phyloP scores from a whole-genome alignment of 1,140 invertebrate species.

The Yoshiicerus persimilis region DNA sequence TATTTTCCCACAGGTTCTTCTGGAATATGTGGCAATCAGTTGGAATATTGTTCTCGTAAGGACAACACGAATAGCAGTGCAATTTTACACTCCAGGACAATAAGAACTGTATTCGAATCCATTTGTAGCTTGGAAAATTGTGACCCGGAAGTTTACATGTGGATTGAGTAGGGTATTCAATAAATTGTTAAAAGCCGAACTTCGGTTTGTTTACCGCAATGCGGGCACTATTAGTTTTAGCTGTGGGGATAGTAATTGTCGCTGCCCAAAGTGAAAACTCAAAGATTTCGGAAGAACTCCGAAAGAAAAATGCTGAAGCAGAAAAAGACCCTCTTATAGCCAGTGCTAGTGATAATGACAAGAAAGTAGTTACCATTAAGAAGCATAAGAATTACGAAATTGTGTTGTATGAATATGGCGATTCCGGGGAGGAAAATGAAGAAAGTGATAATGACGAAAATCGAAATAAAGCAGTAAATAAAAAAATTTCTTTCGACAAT shows the following conservation, averaged over 20 bases:
- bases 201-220: background rate
- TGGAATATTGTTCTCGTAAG: background rate
- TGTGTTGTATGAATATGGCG: conserved; percentile 30
- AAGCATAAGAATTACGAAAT: conserved; percentile 41
- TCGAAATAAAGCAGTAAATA: background rate
- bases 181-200: background rate
- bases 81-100: background rate
- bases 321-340: background rate
- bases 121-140: background rate
- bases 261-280: background rate
- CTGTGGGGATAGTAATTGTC: background rate
- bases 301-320: background rate
- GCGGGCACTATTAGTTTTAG: background rate
- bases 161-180: background rate
- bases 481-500: background rate
- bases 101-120: background rate
- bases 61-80: background rate
- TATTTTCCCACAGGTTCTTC: background rate
- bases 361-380: conserved; percentile 30
- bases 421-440: background rate
- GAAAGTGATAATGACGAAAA: background rate
- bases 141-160: background rate
- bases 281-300: background rate
- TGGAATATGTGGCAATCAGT: background rate
- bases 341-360: background rate